Evolutionary conservation across 1,140 invertebrate genomes (phyloP).

Genomic region (Dysdera silvatica): DNA sequence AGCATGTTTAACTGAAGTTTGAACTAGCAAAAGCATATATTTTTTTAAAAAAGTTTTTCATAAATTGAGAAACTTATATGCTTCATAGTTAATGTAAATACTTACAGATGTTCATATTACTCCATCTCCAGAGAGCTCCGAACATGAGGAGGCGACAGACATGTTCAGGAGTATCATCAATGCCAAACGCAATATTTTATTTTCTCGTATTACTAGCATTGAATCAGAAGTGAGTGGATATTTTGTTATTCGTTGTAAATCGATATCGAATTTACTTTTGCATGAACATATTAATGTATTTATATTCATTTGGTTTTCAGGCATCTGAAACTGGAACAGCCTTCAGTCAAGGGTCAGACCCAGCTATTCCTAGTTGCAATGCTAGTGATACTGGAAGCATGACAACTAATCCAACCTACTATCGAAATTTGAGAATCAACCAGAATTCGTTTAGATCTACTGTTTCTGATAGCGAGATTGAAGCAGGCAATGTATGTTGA

Average conservation of each 20-base stretch:
- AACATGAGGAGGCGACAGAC: slow-evolving; percentile 31
- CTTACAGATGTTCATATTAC: slow-evolving; percentile 27
- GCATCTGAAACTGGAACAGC: slow-evolving; percentile 33
- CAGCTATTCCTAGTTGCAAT: slow-evolving; percentile 44
- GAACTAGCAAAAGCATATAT: no score
- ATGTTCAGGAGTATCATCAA: slow-evolving; percentile 56
- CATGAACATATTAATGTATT: not conserved
- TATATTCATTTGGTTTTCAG: slow-evolving; percentile 11
- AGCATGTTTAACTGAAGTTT: no score
- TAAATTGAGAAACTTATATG: no score
- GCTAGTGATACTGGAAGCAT: slow-evolving; percentile 66
- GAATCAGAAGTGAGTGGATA: slow-evolving; percentile 72
- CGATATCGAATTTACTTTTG: not conserved
- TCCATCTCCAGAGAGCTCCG: slow-evolving; percentile 33
- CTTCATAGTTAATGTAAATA: no score
- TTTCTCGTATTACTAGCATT: slow-evolving; percentile 76
- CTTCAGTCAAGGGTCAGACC: slow-evolving; percentile 32
- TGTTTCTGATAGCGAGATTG: slow-evolving; percentile 86
- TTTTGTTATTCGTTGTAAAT: not conserved
- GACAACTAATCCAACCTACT: slow-evolving; percentile 66
- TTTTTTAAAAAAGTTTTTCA: no score
- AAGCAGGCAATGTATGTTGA: slow-evolving; percentile 70
- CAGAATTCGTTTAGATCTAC: slow-evolving; percentile 69
- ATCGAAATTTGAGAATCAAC: slow-evolving; percentile 44
- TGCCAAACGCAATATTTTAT: slow-evolving; percentile 72